Percentiles rank a stretch among this genome's conserved stretches.
These are phyloP conservation scores for Asbolus verrucosus DNA, from an alignment of 1,140 invertebrate species.

Conservation along the genomic window DNA sequence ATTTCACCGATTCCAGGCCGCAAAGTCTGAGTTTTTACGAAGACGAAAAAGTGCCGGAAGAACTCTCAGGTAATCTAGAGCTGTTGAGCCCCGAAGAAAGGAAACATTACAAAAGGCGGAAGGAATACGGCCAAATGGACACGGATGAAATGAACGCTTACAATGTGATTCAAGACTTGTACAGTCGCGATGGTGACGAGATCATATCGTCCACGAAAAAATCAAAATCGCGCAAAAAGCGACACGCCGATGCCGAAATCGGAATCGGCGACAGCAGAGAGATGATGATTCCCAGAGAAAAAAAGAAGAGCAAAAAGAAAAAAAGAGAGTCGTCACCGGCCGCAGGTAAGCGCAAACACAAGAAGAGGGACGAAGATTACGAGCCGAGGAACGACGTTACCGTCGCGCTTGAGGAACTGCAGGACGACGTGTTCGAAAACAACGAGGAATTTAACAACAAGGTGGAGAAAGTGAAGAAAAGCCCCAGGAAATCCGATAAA, in stretches of 20 bases:
- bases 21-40: constrained; percentile 65
- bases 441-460: constrained; percentile 57
- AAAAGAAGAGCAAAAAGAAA: constrained; percentile 63
- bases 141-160: constrained; percentile 62
- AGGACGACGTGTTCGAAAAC: constrained; percentile 65
- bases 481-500: constrained; percentile 60
- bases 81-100: constrained; percentile 63
- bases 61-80: constrained; percentile 64
- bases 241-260: constrained; percentile 58
- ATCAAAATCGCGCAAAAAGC: constrained; percentile 62
- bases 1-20: constrained; percentile 63
- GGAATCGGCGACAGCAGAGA: constrained; percentile 64
- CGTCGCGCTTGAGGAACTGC: constrained; percentile 62
- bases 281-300: constrained; percentile 64
- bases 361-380: constrained; percentile 61
- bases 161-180: constrained; percentile 61
- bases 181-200: constrained; percentile 60
- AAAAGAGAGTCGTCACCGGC: constrained; percentile 60
- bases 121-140: constrained; percentile 61
- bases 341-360: constrained; percentile 58
- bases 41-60: constrained; percentile 64
- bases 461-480: constrained; percentile 59
- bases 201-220: constrained; percentile 57
- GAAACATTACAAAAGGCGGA: constrained; percentile 60
- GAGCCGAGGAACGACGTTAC: constrained; percentile 61